Percentiles rank a stretch among this genome's conserved stretches.
Conservation (phyloP, 2,113 vertebrate species). For the Oryzias celebensis region DNA sequence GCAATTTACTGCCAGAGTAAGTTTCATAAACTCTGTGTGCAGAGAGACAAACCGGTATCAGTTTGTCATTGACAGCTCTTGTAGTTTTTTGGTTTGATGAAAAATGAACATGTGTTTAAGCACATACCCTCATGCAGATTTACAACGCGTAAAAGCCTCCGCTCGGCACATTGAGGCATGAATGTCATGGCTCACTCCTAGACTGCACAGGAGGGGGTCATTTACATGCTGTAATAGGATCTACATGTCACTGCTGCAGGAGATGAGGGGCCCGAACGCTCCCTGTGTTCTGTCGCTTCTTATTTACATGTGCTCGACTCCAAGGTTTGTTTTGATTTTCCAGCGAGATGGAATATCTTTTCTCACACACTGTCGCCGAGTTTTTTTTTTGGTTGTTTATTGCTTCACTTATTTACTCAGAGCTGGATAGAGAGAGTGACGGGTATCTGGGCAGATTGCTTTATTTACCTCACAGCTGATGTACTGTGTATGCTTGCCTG, state of each 20-base stretch:
- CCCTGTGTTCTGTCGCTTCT: constrained; percentile 20
- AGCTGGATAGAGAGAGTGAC: constrained; percentile 3
- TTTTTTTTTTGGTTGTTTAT: neutral
- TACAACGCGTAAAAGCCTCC: constrained; percentile 5
- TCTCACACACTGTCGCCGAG: constrained; percentile 16
- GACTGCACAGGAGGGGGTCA: constrained; percentile 53
- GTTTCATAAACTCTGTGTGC: constrained; percentile 20
- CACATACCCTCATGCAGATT: neutral
- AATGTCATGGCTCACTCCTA: constrained; percentile 7
- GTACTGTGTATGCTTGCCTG: constrained; percentile 38
- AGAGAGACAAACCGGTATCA: neutral
- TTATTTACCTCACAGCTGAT: constrained; percentile 53
- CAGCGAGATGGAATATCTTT: constrained; percentile 52
- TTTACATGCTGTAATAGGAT: constrained; percentile 69
- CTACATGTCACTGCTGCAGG: constrained; percentile 48
- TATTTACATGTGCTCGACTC: constrained; percentile 43
- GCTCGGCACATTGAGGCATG: constrained; percentile 14
- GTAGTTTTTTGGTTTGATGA: constrained; percentile 8
- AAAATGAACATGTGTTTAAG: constrained; percentile 15
- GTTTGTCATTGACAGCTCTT: constrained; percentile 31
- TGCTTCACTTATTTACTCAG: constrained; percentile 4
- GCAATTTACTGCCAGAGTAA: constrained; percentile 5
- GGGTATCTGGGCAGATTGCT: constrained; percentile 47
- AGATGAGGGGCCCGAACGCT: constrained; percentile 35
- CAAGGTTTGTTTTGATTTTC: constrained; percentile 51